Base-by-base conservation (phyloP, 2,797 vertebrate species). In the Meriones psammophilus region DNA sequence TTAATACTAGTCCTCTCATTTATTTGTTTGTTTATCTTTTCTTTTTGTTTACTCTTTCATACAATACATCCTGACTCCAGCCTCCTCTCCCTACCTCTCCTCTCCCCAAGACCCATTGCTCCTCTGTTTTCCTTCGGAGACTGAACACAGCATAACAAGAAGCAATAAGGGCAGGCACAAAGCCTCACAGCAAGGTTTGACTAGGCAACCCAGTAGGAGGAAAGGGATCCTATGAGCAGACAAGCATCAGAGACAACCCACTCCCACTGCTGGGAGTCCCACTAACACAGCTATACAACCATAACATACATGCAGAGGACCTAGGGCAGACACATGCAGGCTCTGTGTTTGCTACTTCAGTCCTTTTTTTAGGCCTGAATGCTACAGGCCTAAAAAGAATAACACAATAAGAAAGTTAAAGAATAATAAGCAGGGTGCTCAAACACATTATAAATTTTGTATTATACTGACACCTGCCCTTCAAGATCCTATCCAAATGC, bases 361-460 rank as follows among this genome's bases (percentile, higher is more conserved):
- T 39, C 24, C 22, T 24, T 46, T 92, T 92, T 85, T 74, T 95
- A 94, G 88, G 62, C 17, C 54, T 50, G 22, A 68, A 81, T 71
- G 80, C 56, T 33, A 85, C n/a, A 46, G n/a, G 8, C 0, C 80
- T 74, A 46, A 77, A 88, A 86, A 66, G 80, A 77, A 58, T 20
- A 84, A 89, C 78, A 60, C 88, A 74, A 73, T 9, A 83, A 94
- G 50, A 86, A 86, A 88, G n/a, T 3, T 86, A 33, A 91, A 68
- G 10, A 69, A n/a, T 92, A 92, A 50, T 28, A 95, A 73, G 56
- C 64, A 92, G 24, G 15, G 22, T 83, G 78, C 0, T 80, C 36
- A 39, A 92, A 95, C 28, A 78, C 6, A 87, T 85, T 28, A 96
- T 89, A 94, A 74, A 66, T 91, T 42, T 1, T 69, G 69, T 86